Evolutionary conservation across 2,797 vertebrate genomes (phyloP).

Genomic region (Allobates femoralis): DNA sequence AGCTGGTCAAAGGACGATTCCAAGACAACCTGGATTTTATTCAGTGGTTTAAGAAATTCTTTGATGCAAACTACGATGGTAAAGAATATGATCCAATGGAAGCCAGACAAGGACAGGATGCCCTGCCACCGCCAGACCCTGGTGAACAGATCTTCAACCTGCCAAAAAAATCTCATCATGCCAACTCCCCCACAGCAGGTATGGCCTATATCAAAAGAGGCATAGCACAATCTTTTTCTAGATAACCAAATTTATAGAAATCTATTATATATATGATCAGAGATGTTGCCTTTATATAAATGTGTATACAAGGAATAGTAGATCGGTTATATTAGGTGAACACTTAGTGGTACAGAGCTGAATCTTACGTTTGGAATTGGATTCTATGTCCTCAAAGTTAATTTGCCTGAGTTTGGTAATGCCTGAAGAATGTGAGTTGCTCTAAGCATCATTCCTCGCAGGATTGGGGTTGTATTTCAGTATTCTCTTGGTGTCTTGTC

Average conservation of each 20-base stretch:
- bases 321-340: neutral
- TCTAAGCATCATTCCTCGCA: slow-evolving; percentile 12
- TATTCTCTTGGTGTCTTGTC: slow-evolving; percentile 15
- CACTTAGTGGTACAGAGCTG: slow-evolving; percentile 1
- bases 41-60: slow-evolving; percentile 99
- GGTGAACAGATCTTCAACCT: slow-evolving; percentile 99
- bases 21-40: slow-evolving; percentile 99
- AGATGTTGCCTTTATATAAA: neutral
- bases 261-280: slow-evolving; percentile 16
- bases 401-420: neutral
- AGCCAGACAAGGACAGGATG: slow-evolving; percentile 97
- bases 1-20: slow-evolving; percentile 98
- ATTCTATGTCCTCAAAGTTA: neutral
- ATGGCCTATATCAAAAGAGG: slow-evolving; percentile 31
- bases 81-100: slow-evolving; percentile 97
- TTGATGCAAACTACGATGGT: slow-evolving; percentile 97
- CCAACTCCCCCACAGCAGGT: slow-evolving; percentile 98
- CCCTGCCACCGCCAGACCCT: slow-evolving; percentile 95
- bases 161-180: slow-evolving; percentile 96
- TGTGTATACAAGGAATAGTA: neutral
- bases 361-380: neutral
- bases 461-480: neutral
- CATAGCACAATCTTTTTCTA: neutral
- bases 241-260: slow-evolving; percentile 4
- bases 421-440: slow-evolving; percentile 25